Evolutionary conservation across 2,113 vertebrate genomes (phyloP).

Genomic region (Gila orcuttii): DNA sequence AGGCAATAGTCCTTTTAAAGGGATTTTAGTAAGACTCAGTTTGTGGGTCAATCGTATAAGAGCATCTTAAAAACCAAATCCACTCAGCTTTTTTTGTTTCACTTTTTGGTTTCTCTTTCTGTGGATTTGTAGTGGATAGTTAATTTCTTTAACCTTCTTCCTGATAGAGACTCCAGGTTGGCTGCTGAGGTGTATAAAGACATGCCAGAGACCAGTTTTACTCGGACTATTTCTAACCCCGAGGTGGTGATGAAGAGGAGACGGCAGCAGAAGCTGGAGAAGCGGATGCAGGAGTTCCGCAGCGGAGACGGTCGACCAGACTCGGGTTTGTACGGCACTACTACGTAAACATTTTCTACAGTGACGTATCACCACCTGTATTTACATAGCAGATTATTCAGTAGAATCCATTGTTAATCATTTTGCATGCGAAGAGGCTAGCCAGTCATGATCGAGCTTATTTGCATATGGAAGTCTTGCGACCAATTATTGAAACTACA

Average conservation of each 20-base stretch:
- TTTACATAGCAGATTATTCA: background rate
- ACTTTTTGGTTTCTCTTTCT: background rate
- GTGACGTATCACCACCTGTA: background rate
- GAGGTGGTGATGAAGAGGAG: conserved; percentile 98
- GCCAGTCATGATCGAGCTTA: background rate
- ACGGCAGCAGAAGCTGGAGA: conserved; percentile 94
- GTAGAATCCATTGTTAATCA: background rate
- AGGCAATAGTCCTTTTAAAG: background rate
- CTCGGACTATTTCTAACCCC: conserved; percentile 96
- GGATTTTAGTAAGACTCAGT: background rate
- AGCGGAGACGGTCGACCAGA: conserved; percentile 93
- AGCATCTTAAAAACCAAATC: background rate
- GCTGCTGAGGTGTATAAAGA: conserved; percentile 98
- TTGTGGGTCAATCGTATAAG: background rate
- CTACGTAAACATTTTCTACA: background rate
- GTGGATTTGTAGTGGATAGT: too few relatives aligned
- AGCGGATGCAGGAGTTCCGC: conserved; percentile 96
- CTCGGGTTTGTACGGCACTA: conserved; percentile 77
- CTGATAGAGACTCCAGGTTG: conserved; percentile 85
- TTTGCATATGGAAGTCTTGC: background rate
- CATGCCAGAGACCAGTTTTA: conserved; percentile 99
- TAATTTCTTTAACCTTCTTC: background rate
- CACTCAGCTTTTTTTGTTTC: background rate
- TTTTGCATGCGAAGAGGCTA: background rate
- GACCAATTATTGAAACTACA: background rate